Conservation (phyloP, 2,797 vertebrate genomes). For the Emys orbicularis region DNA sequence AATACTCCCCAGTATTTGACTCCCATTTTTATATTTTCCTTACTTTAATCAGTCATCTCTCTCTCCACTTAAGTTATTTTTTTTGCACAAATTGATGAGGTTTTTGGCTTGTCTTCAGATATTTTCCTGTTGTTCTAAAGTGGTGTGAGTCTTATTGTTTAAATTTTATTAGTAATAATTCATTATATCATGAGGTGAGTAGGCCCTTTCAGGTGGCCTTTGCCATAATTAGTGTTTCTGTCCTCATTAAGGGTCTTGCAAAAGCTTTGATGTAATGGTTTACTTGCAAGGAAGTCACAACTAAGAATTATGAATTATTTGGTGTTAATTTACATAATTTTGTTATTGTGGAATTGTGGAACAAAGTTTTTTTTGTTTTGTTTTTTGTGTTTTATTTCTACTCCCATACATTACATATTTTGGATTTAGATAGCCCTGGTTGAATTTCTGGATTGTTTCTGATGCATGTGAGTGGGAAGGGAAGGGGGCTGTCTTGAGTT, state of each 20-base stretch:
- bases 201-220: background rate
- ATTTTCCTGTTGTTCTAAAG: background rate
- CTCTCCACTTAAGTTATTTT: too few species aligned
- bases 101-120: background rate
- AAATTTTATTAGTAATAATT: background rate
- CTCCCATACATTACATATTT: background rate
- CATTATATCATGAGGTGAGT: background rate
- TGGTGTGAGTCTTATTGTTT: background rate
- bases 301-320: background rate
- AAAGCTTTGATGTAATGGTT: background rate
- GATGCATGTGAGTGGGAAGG: background rate
- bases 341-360: background rate
- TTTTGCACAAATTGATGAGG: too few species aligned
- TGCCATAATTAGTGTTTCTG: background rate
- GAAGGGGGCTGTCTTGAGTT: background rate
- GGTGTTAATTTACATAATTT: background rate
- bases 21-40: background rate
- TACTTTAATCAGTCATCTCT: background rate
- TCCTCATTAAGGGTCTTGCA: background rate
- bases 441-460: background rate
- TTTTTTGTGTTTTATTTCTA: background rate
- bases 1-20: background rate
- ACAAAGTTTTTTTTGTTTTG: too few species aligned
- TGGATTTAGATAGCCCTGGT: background rate
- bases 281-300: background rate